Percentiles rank a stretch among this genome's conserved stretches.
phyloP scores from a whole-genome alignment of 2,888 invertebrate genomes.

The Oscheius onirici region DNA sequence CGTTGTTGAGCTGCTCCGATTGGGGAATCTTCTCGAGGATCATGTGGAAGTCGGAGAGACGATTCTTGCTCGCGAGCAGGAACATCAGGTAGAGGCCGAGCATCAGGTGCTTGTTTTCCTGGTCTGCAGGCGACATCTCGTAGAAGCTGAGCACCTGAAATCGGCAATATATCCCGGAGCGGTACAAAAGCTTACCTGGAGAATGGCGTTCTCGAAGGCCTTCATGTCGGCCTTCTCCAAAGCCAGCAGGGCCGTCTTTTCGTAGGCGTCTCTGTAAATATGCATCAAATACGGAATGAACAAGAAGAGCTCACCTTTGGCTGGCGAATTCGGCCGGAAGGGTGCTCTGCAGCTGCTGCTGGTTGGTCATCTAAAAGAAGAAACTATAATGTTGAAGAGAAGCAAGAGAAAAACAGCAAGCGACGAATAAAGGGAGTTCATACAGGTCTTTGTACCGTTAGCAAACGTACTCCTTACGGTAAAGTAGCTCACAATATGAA shows the following conservation, averaged over 20 bases:
- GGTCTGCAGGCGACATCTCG: constrained; percentile 87
- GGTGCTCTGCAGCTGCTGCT: constrained; percentile 50
- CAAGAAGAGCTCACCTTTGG: no score
- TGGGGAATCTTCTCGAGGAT: constrained; percentile 87
- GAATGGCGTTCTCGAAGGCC: constrained; percentile 95
- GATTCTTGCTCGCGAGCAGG: constrained; percentile 86
- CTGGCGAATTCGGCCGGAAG: constrained; percentile 59
- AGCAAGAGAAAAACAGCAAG: no score
- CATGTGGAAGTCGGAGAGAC: constrained; percentile 97
- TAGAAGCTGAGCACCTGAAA: constrained; percentile 79
- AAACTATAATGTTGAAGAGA: no score
- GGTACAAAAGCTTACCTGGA: constrained; percentile 80
- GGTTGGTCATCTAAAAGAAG: constrained; percentile 37
- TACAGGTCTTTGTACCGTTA: no score
- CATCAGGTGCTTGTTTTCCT: constrained; percentile 91
- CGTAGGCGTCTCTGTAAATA: constrained; percentile 84
- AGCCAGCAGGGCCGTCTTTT: constrained; percentile 95
- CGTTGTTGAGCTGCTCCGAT: constrained; percentile 88
- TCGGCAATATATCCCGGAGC: neutral
- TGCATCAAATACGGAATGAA: no score
- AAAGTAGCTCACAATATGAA: no score
- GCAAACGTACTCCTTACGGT: no score
- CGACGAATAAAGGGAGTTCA: no score
- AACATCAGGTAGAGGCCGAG: constrained; percentile 92
- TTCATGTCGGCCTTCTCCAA: constrained; percentile 91